Evolutionary conservation across 1,140 invertebrate species (phyloP), one percentile per base, ranked within the genome.

Genomic region (Drosophila murphyi): DNA sequence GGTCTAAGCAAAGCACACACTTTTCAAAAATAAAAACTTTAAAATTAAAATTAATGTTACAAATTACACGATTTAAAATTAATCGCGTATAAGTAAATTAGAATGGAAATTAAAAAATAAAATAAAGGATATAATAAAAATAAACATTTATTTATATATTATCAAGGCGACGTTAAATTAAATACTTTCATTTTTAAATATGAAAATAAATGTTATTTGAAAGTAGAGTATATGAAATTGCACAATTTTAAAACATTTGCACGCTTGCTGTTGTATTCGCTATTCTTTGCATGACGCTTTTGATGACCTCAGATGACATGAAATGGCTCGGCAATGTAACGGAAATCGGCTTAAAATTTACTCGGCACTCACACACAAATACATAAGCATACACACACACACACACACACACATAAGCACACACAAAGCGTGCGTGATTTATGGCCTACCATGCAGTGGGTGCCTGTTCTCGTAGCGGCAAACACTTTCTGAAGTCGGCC

Each of bases 301-400:
- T 62, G 82, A 78, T 82, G 68, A 65, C 69, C 70, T 67, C 60
- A 70, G 56, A 67, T 61, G 68, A 81, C 67, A 55, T 34, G 50
- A 62, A 76, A 70, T 48, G 81, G 52, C 63, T 65, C 43, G 61
- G 59, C 62, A 72, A 74, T 85, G 70, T 77, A 76, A 68, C 45
- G 83, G 67, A 80, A 87, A 87, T 88, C 72, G 80, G 83, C 83
- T 88, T 88, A 80, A 87, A 82, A 82, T 87, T 67, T 69, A 70
- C 76, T 73, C 51, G 37, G 67, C 64, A 28, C 10, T 41, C 48
- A 41, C 12, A 39, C 54, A n/a, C 32, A 10, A n/a, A 32, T 6
- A 1, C 43, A 10, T 39, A 54, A 47, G 7, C 28, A 48, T 37
- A 52, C 3, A 56, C 67, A 57, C 43, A 75, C 51, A 56, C 67